phyloP scores from a whole-genome alignment of 2,888 invertebrate genomes.

The Cryptops parisi region DNA sequence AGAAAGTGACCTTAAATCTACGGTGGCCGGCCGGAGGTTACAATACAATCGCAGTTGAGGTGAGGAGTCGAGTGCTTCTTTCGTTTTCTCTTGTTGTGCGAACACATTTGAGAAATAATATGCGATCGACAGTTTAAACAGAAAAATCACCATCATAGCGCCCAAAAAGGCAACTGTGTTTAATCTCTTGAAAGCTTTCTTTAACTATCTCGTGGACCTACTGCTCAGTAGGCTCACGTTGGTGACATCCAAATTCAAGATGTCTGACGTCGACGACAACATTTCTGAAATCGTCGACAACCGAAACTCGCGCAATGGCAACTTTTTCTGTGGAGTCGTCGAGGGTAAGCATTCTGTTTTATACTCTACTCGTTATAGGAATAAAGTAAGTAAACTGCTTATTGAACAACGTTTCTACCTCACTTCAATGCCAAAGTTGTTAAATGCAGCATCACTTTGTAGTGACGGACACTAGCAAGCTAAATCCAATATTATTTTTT shows the following conservation, averaged over 20 bases:
- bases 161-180: too few species aligned
- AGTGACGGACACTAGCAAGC: not conserved
- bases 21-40: too few species aligned
- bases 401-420: not conserved
- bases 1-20: too few species aligned
- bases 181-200: not conserved
- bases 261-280: conserved; percentile 9
- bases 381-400: not conserved
- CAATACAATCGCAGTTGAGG: too few species aligned
- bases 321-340: conserved; percentile 78
- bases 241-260: not conserved
- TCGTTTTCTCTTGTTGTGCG: too few species aligned
- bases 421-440: too few species aligned
- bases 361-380: not conserved
- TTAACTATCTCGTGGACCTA: conserved; percentile 11
- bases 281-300: conserved; percentile 8
- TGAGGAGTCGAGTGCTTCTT: too few species aligned
- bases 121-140: too few species aligned
- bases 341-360: conserved; percentile 49
- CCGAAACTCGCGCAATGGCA: conserved; percentile 9
- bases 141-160: too few species aligned
- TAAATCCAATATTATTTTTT: too few species aligned
- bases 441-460: not conserved
- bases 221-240: conserved; percentile 11
- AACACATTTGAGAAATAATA: too few species aligned